These are phyloP conservation scores for Podarcis siculus DNA, from an alignment of 2,797 vertebrate genomes.

Conservation along the genomic window DNA sequence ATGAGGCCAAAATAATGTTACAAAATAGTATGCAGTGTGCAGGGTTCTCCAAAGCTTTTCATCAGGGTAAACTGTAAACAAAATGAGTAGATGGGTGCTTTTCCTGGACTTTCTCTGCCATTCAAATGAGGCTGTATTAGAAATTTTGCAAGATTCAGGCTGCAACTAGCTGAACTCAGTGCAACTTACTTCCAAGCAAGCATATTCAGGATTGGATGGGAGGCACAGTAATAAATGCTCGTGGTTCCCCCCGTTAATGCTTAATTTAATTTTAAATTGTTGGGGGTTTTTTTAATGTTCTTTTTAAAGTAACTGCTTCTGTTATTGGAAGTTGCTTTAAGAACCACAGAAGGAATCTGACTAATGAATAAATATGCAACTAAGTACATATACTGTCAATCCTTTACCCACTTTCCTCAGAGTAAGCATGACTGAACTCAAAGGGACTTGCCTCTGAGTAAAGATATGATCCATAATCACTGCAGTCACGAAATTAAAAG, in stretches of 20 bases:
- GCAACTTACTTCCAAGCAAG: not conserved
- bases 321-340: not conserved
- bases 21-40: not conserved
- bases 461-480: no score
- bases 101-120: not conserved
- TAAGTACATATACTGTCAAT: not conserved
- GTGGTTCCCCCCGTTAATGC: not conserved
- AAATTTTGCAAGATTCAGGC: not conserved
- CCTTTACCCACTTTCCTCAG: not conserved
- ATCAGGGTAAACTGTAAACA: not conserved
- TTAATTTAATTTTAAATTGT: not conserved
- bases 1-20: not conserved
- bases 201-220: not conserved
- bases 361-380: not conserved
- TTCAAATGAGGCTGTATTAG: not conserved
- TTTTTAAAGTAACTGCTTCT: not conserved
- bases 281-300: not conserved
- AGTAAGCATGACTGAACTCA: not conserved
- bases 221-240: not conserved
- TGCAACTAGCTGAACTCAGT: not conserved
- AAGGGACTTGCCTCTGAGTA: not conserved
- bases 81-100: no score
- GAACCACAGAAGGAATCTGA: not conserved
- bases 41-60: not conserved
- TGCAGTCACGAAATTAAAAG: no score